These are phyloP conservation scores for Drosophila nr. medialis DNA, from an alignment of 2,888 invertebrate species.

Conservation along the genomic window DNA sequence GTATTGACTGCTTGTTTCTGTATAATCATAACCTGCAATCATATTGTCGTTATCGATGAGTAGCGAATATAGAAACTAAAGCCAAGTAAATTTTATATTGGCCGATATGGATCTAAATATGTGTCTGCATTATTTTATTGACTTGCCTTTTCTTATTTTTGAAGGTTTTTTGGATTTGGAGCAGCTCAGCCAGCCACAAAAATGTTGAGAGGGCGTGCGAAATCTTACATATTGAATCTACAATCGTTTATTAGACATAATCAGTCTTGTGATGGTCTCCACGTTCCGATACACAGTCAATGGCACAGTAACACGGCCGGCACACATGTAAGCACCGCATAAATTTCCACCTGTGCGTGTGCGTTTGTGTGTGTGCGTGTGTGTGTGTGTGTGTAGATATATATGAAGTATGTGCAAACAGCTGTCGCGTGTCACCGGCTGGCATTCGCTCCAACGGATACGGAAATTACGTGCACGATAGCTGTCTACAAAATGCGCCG, in stretches of 20 bases:
- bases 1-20: neutral
- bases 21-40: neutral
- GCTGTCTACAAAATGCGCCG: conserved; percentile 60
- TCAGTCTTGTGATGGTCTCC: conserved; percentile 74
- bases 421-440: conserved; percentile 79
- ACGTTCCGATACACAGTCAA: conserved; percentile 67
- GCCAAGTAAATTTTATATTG: neutral
- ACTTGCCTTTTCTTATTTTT: neutral
- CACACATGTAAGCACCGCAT: conserved; percentile 39
- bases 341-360: conserved; percentile 7
- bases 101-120: neutral
- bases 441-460: conserved; percentile 76
- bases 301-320: conserved; percentile 54
- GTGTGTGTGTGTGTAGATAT: conserved; percentile 32
- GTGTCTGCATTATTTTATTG: neutral
- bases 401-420: conserved; percentile 76
- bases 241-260: conserved; percentile 69
- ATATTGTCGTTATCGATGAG: neutral
- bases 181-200: conserved; percentile 31
- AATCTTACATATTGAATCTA: conserved; percentile 76
- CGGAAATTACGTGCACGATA: conserved; percentile 80
- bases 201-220: conserved; percentile 47
- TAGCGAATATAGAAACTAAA: neutral
- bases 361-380: conserved; percentile 5
- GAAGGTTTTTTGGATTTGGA: conserved; percentile 4